Conservation (phyloP, 2,888 invertebrate species). For the Axea sp. region DNA sequence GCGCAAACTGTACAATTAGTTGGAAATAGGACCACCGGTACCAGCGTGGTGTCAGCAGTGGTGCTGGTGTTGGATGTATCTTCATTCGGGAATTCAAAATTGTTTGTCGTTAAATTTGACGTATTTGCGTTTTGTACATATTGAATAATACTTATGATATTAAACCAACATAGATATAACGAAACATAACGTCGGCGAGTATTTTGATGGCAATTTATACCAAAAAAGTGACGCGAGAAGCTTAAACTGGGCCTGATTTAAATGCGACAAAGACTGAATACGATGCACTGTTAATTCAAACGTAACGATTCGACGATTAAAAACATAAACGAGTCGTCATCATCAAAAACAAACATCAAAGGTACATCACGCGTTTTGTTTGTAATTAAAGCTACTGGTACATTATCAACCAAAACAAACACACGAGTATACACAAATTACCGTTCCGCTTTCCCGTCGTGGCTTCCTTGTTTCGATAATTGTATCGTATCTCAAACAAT, state of each 20-base stretch:
- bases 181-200: slow-evolving; percentile 30
- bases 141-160: slow-evolving; percentile 23
- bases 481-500: no score
- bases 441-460: no score
- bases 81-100: slow-evolving; percentile 13
- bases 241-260: slow-evolving; percentile 24
- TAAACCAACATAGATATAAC: slow-evolving; percentile 34
- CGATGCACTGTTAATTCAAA: slow-evolving; percentile 25
- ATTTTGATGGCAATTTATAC: neutral
- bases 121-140: slow-evolving; percentile 41
- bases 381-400: no score
- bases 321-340: neutral
- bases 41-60: slow-evolving; percentile 48
- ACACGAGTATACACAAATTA: no score
- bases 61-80: slow-evolving; percentile 17
- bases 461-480: no score
- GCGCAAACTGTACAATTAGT: slow-evolving; percentile 19
- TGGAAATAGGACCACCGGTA: no score
- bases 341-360: neutral
- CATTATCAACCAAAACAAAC: no score
- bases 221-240: neutral
- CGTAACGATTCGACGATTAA: neutral
- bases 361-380: no score
- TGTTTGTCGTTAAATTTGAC: slow-evolving; percentile 7
- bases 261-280: slow-evolving; percentile 55